Percentiles rank a stretch among this genome's conserved stretches.
These are phyloP conservation scores for Psilopsiagon aurifrons DNA, from an alignment of 2,113 vertebrate species.

Conservation along the genomic window DNA sequence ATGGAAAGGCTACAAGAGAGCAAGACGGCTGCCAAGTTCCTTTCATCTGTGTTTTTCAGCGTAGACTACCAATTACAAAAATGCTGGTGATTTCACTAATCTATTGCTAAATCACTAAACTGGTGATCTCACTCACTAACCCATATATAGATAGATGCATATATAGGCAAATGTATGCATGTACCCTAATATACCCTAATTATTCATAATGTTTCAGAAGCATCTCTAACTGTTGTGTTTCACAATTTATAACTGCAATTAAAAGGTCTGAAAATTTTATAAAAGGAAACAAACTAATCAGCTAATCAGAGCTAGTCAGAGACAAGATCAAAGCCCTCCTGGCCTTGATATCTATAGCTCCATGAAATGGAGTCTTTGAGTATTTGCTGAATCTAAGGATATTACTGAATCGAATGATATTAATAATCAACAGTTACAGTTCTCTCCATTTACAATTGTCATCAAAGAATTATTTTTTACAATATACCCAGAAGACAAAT, in stretches of 20 bases:
- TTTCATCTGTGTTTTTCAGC: neutral
- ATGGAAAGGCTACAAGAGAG: neutral
- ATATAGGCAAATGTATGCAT: neutral
- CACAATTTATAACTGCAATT: constrained; percentile 60
- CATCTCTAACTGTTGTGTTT: neutral
- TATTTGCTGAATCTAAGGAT: constrained; percentile 10
- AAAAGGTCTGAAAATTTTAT: constrained; percentile 58
- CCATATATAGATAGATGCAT: neutral
- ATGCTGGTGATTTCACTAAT: neutral
- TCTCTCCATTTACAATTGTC: neutral
- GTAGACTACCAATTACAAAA: neutral
- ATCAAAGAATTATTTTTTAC: neutral
- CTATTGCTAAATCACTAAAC: neutral
- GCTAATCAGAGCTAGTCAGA: constrained; percentile 56
- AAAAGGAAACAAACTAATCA: constrained; percentile 61
- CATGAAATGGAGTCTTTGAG: neutral
- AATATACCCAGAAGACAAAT: constrained; percentile 1
- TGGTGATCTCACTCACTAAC: neutral
- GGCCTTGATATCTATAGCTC: constrained; percentile 17
- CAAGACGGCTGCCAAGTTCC: neutral
- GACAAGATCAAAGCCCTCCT: constrained; percentile 20
- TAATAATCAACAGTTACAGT: neutral
- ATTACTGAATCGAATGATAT: neutral
- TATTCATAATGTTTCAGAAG: neutral
- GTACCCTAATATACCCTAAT: neutral